Base-by-base conservation (phyloP, 2,113 vertebrate species). In the Psittacula cyanocephala region DNA sequence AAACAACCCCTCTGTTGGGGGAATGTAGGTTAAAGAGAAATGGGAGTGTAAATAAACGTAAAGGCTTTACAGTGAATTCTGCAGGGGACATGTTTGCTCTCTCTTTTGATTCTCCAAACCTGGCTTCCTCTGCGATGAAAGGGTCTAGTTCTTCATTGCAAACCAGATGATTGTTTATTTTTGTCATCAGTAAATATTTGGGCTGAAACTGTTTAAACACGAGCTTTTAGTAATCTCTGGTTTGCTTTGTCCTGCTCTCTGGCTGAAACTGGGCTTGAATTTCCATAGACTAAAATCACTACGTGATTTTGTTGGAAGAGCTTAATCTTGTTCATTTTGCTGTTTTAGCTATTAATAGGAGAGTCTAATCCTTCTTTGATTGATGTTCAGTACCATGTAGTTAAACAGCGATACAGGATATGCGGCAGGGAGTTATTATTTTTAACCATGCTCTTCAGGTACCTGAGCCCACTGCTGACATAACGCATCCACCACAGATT, bases 1-100 rank as follows among this genome's bases (percentile, higher is more conserved):
- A 94, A 94, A 89, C 93, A 95, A 46, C 68, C 35, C 77, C 72
- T 85, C 81, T 94, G 81, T 94, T 88, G 87, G 71, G 65, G 90
- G 72, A 95, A 96, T 92, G 92, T 96, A 95, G 94, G 94, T 91
- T 96, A 95, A 96, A 96, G 57, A 86, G 91, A 96, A 95, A 94
- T 18, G 39, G 80, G 87, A 77, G 74, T 86, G 83, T 91, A 96
- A 97, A 95, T 93, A 97, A 86, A 94, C 33, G 39, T 94, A 35
- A 84, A 89, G 49, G 37, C 78, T 91, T 92, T 81, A 88, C 85
- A 89, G 88, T 68, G 69, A 88, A 72, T 93, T 93, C 79, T 77
- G 81, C 86, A 90, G 67, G 62, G n/a, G 81, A 23, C 13, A 47
- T 86, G 62, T 96, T 93, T 96, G 28, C 91, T 96, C 95, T 84